Percentiles rank a stretch among this genome's conserved stretches.
Conservation (phyloP, 2,888 invertebrate species). For the Cartodere bifasciata region DNA sequence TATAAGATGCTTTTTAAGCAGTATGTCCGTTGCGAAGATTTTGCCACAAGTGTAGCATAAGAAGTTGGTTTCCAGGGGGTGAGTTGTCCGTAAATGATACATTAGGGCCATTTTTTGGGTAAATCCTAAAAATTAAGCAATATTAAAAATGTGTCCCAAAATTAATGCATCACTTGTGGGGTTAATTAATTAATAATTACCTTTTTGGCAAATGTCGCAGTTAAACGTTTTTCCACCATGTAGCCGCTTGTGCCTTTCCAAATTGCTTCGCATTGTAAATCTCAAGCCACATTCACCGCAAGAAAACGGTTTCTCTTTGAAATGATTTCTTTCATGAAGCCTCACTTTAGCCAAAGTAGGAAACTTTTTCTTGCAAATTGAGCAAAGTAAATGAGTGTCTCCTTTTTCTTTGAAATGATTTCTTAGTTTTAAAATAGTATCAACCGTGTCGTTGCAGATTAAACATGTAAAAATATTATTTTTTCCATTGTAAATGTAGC, state of each 20-base stretch:
- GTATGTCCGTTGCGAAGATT: constrained; percentile 7
- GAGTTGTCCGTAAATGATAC: constrained; percentile 6
- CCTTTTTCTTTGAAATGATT: constrained; percentile 9
- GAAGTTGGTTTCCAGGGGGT: constrained; percentile 1
- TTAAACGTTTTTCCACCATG: constrained; percentile 7
- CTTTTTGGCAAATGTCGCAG: constrained; percentile 8
- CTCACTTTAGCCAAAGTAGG: constrained; percentile 1
- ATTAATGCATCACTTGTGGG: constrained; percentile 1
- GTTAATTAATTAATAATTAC: no score
- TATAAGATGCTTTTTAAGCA: constrained; percentile 10
- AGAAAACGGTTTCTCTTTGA: constrained; percentile 5
- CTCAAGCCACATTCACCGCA: constrained; percentile 8
- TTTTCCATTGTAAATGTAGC: constrained; percentile 7
- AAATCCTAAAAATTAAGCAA: constrained; percentile 6
- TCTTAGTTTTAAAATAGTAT: constrained; percentile 5
- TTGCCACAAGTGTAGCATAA: constrained; percentile 10
- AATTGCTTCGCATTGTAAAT: constrained; percentile 6
- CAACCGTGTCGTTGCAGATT: no score
- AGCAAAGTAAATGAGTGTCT: constrained; percentile 9
- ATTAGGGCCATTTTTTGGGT: neutral
- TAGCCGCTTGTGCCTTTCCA: constrained; percentile 8
- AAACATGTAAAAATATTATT: no score
- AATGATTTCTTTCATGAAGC: constrained; percentile 4
- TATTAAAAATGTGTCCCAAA: neutral
- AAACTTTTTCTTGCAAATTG: constrained; percentile 7